A percentile compares a stretch with the other conserved stretches of the same genome.
Evolutionary conservation across 2,888 invertebrate genomes (phyloP).

Genomic region (Alloplasta piceator): DNA sequence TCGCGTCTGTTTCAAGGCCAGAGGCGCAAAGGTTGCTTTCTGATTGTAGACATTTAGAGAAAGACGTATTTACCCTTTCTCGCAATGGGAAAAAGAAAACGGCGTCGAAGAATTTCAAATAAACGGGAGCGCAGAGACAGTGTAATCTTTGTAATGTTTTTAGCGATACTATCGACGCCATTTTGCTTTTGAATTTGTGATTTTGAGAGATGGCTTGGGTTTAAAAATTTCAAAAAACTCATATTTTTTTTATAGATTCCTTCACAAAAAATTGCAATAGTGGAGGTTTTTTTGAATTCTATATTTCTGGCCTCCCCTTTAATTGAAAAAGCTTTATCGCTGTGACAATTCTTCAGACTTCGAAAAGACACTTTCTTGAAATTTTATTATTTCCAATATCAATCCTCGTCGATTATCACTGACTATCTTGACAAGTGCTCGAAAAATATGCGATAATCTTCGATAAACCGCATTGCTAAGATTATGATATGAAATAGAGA

Average conservation of each 20-base stretch:
- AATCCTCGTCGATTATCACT: slow-evolving; percentile 16
- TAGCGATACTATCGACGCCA: too few relatives aligned
- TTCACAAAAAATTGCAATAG: too few relatives aligned
- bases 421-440: slow-evolving; percentile 7
- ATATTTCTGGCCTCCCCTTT: not conserved
- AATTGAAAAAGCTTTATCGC: not conserved
- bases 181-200: too few relatives aligned
- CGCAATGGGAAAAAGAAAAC: slow-evolving; percentile 1
- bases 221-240: too few relatives aligned
- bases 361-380: not conserved
- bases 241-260: too few relatives aligned
- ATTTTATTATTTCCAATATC: slow-evolving; percentile 21
- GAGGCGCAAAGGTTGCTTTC: not conserved
- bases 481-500: slow-evolving; percentile 18
- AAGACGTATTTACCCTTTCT: too few relatives aligned
- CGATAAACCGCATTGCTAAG: slow-evolving; percentile 1
- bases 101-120: not conserved
- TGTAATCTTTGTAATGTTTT: too few relatives aligned
- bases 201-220: too few relatives aligned
- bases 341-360: not conserved
- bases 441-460: slow-evolving; percentile 6
- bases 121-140: too few relatives aligned
- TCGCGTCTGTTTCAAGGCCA: slow-evolving; percentile 34
- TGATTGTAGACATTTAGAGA: too few relatives aligned
- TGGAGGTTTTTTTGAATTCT: too few relatives aligned